Base-by-base conservation (phyloP, 1,140 invertebrate genomes). In the Himalopsyche phryganea region DNA sequence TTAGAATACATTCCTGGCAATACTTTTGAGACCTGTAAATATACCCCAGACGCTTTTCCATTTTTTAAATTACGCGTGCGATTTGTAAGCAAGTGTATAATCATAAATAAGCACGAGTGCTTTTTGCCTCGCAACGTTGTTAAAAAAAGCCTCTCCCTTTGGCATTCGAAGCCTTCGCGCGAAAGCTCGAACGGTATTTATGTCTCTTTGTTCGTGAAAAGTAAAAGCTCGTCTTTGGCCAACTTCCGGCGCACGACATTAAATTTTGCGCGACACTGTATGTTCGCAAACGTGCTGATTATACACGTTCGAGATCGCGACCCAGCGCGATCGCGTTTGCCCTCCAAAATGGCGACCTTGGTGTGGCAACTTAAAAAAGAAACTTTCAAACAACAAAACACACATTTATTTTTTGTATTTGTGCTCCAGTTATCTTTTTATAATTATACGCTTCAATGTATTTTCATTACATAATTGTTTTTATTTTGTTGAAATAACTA, bases 161-260 rank as follows among this genome's bases (percentile, higher is more conserved):
- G 6, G 15, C 44, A 17, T n/a, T 46, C 18, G 3, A 19, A 19
- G 17, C 33, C 15, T 17, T 17, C 51, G 51, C 41, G 40, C 28
- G 18, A 15, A 40, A 54, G 45, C 17, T 54, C 45, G 14, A 44
- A 46, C 40, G n/a, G 40, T 54, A 54, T 54, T 54, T 54, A 54
- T 54, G 45, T 54, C 28, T 20, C 41, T 54, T 54, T 54, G 51
- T 54, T 40, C 51, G 51, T 54, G 44, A 54, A 54, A 54, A 54
- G 51, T 54, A 33, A 45, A 52, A 50, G 51, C 51, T 50, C 47
- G 47, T 50, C 23, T 28, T 28, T 50, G 20, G 20, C 19, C 47
- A 50, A 50, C 47, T 46, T 50, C 23, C 23, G 23, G 47, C 20
- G 35, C 47, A n/a, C 47, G 51, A 11, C 51, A 54, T 54, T 54